Conservation (phyloP, 2,797 vertebrate genomes). For the Chromis chromis region DNA sequence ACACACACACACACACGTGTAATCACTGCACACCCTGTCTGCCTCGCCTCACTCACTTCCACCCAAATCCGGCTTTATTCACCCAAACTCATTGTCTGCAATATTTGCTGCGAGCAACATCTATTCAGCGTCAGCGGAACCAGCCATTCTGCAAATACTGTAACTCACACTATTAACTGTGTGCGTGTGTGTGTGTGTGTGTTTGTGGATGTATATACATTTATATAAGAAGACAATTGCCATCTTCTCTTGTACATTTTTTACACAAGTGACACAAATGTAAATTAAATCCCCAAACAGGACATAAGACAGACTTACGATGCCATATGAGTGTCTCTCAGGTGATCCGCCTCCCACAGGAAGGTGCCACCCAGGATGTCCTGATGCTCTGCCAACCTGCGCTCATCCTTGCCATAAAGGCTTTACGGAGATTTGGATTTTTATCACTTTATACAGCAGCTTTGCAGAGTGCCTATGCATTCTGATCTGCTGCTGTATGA, state of each 20-base stretch:
- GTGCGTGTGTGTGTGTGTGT: slow-evolving; percentile 22
- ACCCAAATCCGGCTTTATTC: slow-evolving; percentile 53
- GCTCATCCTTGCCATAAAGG: slow-evolving; percentile 21
- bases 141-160: slow-evolving; percentile 43
- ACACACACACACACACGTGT: slow-evolving; percentile 15
- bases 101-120: slow-evolving; percentile 37
- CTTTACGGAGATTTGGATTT: slow-evolving; percentile 44
- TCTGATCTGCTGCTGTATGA: slow-evolving; percentile 22
- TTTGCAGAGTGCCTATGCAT: slow-evolving; percentile 8
- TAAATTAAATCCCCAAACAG: not conserved
- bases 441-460: slow-evolving; percentile 45
- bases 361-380: slow-evolving; percentile 55
- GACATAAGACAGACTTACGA: slow-evolving; percentile 18
- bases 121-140: slow-evolving; percentile 42
- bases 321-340: slow-evolving; percentile 13
- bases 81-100: slow-evolving; percentile 52
- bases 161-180: slow-evolving; percentile 22
- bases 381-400: slow-evolving; percentile 39
- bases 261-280: slow-evolving; percentile 7
- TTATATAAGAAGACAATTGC: not conserved
- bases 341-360: slow-evolving; percentile 41
- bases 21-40: slow-evolving; percentile 31
- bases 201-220: not conserved
- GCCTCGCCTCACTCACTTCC: slow-evolving; percentile 37
- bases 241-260: not conserved